A percentile compares a stretch with the other conserved stretches of the same genome.
Conservation (phyloP, 92 coral and sea anemone species). For the Zoanthus sansibaricus region DNA sequence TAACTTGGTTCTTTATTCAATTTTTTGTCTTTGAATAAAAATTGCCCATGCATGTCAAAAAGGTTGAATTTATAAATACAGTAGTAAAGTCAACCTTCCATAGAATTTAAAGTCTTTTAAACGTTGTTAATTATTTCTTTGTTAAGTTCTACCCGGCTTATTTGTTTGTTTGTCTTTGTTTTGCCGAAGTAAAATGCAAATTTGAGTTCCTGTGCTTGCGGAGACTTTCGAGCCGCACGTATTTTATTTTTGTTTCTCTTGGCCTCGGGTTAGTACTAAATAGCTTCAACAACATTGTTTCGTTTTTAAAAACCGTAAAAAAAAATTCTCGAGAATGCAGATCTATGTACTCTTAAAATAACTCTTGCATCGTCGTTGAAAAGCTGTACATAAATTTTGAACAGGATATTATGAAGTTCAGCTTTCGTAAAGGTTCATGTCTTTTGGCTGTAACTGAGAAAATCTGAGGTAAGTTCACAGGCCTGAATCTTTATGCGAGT, state of each 20-base stretch:
- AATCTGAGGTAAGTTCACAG: too few relatives aligned
- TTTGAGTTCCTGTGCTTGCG: neutral
- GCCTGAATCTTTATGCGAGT: too few relatives aligned
- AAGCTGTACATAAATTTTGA: too few relatives aligned
- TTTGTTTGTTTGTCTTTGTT: neutral
- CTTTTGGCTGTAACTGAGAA: too few relatives aligned
- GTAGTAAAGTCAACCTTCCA: neutral
- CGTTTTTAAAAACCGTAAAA: too few relatives aligned
- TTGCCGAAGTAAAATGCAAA: conserved; percentile 4
- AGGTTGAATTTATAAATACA: neutral
- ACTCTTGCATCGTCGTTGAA: too few relatives aligned
- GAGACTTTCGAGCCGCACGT: neutral
- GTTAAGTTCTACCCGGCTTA: neutral
- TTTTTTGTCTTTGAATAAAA: neutral
- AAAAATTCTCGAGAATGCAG: too few relatives aligned
- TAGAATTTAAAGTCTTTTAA: neutral
- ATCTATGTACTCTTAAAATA: too few relatives aligned
- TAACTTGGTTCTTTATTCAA: neutral
- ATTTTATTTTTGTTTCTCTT: neutral
- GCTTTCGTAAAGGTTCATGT: too few relatives aligned
- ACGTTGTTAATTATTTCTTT: neutral
- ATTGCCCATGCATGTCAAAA: neutral
- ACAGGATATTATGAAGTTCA: too few relatives aligned
- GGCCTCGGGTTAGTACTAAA: too few relatives aligned
- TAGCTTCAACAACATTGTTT: too few relatives aligned